Conservation (phyloP, 2,888 invertebrate genomes). For the Invenusta paracnida region DNA sequence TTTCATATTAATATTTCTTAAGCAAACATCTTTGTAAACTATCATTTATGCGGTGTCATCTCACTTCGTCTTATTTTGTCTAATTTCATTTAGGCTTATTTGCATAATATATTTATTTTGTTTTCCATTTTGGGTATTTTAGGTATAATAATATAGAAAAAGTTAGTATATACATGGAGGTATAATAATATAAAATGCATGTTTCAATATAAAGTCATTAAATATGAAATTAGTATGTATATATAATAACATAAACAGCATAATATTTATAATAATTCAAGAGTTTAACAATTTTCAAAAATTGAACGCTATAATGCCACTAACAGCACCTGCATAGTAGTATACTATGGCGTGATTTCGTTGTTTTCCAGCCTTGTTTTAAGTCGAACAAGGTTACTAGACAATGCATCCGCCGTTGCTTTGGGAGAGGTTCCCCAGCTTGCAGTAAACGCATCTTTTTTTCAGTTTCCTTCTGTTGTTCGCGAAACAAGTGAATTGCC, state of each 20-base stretch:
- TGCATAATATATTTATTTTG: not conserved
- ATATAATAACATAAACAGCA: too few species aligned
- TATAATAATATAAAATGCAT: not conserved
- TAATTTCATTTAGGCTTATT: not conserved
- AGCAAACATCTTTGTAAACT: too few species aligned
- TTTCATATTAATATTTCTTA: too few species aligned
- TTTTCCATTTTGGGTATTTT: not conserved
- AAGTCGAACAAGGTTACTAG: not conserved
- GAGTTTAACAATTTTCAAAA: not conserved
- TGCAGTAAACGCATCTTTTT: not conserved
- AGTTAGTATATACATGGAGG: not conserved
- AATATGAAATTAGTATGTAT: not conserved
- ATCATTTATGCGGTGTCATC: not conserved
- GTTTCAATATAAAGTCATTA: not conserved
- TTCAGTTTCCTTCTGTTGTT: conserved; percentile 10
- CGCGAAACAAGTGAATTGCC: conserved; percentile 5
- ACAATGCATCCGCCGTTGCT: not conserved
- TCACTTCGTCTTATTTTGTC: not conserved
- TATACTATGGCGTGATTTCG: conserved; percentile 25
- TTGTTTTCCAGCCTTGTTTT: conserved; percentile 6
- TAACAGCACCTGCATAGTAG: not conserved
- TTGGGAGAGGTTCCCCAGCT: conserved; percentile 15
- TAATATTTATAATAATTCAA: not conserved
- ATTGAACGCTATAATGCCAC: not conserved
- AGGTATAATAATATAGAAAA: not conserved